These are phyloP conservation scores for Amiota mariae DNA, from an alignment of 2,888 invertebrate genomes.

Conservation along the genomic window DNA sequence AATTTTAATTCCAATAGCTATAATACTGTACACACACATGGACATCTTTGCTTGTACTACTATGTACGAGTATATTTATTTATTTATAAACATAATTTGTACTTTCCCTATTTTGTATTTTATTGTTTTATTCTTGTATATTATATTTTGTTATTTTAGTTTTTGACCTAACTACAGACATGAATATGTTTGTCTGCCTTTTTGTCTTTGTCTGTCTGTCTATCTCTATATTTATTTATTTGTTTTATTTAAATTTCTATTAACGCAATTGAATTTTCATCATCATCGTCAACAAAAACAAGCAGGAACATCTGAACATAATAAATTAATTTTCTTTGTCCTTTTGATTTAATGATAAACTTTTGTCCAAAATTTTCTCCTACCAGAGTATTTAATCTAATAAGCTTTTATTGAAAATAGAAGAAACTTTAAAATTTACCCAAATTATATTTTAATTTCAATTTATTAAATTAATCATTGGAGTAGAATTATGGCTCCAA, in stretches of 20 bases:
- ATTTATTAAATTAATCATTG: too few relatives aligned
- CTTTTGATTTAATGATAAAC: slow-evolving; percentile 16
- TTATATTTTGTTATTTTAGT: slow-evolving; percentile 11
- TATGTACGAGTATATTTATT: too few relatives aligned
- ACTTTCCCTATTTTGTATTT: slow-evolving; percentile 43
- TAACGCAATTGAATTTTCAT: too few relatives aligned
- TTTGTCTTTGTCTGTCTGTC: slow-evolving; percentile 29
- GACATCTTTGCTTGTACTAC: too few relatives aligned
- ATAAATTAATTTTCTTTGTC: slow-evolving; percentile 32
- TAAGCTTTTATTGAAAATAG: too few relatives aligned
- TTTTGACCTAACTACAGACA: not conserved
- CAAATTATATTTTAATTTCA: too few relatives aligned
- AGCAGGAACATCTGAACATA: too few relatives aligned
- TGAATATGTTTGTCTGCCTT: too few relatives aligned
- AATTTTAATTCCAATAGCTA: slow-evolving; percentile 60
- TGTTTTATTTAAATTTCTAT: slow-evolving; percentile 11
- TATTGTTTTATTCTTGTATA: slow-evolving; percentile 49
- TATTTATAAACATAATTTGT: slow-evolving; percentile 23
- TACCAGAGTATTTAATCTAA: too few relatives aligned
- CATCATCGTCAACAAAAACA: slow-evolving; percentile 22
- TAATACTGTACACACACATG: slow-evolving; percentile 2
- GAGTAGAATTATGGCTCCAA: too few relatives aligned
- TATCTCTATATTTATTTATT: slow-evolving; percentile 37
- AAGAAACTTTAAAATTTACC: too few relatives aligned
- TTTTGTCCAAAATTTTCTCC: not conserved